These are phyloP conservation scores for Pachypeltis micranthus DNA, from an alignment of 1,140 invertebrate genomes.

Conservation along the genomic window DNA sequence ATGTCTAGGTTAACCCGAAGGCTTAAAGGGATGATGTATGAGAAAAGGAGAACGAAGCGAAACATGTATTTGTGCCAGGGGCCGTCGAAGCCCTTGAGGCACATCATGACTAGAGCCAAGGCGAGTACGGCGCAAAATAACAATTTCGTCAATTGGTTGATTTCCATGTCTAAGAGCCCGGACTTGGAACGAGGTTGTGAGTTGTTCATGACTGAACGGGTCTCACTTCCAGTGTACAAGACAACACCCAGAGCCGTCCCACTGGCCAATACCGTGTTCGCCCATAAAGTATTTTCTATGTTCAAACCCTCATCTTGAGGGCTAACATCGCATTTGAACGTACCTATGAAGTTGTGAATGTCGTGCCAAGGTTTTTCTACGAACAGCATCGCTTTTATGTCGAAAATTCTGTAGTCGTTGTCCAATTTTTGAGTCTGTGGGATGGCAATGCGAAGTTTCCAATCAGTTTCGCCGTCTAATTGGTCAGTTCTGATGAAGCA, in stretches of 20 bases:
- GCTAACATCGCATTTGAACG: conserved; percentile 63
- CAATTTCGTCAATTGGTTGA: conserved; percentile 92
- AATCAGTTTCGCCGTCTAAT: conserved; percentile 97
- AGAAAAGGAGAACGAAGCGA: conserved; percentile 92
- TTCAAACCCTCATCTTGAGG: conserved; percentile 60
- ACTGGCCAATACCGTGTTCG: conserved; percentile 95
- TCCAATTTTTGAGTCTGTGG: conserved; percentile 81
- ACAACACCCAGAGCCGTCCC: conserved; percentile 89
- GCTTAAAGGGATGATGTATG: conserved; percentile 86
- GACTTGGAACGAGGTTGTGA: conserved; percentile 89
- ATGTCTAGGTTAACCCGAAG: conserved; percentile 96
- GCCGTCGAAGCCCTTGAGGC: conserved; percentile 85
- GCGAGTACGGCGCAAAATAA: conserved; percentile 86
- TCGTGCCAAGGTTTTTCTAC: conserved; percentile 96
- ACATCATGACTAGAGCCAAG: conserved; percentile 88
- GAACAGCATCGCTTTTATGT: conserved; percentile 75
- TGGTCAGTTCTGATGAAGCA: conserved; percentile 99
- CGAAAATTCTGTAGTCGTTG: conserved; percentile 59
- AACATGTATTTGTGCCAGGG: conserved; percentile 97
- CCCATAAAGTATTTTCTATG: conserved; percentile 97
- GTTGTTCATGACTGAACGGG: conserved; percentile 96
- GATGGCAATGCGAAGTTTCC: conserved; percentile 93
- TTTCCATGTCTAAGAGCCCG: conserved; percentile 87
- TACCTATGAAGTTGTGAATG: conserved; percentile 96
- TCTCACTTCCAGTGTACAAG: conserved; percentile 94